These are phyloP conservation scores for Laticauda laticaudata DNA, from an alignment of 2,113 vertebrate species.

Conservation along the genomic window DNA sequence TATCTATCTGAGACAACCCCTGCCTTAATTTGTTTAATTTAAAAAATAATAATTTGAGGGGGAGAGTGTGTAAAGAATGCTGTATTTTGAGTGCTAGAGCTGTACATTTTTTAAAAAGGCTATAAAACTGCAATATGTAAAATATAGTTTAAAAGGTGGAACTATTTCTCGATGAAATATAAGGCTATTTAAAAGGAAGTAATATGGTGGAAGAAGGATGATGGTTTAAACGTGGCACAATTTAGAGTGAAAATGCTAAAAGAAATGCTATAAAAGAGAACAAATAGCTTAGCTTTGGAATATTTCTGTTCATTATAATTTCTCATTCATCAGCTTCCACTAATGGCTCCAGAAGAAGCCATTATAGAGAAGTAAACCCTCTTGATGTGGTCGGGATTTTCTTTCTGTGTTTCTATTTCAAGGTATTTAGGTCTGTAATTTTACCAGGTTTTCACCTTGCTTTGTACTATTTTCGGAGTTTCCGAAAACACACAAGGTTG, in stretches of 20 bases:
- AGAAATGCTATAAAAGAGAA: conserved; percentile 58
- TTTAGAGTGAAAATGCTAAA: conserved; percentile 61
- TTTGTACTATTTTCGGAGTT: background rate
- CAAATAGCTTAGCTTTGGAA: conserved; percentile 44
- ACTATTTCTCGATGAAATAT: conserved; percentile 31
- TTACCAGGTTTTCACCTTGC: background rate
- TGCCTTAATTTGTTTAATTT: background rate
- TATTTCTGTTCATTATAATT: conserved; percentile 44
- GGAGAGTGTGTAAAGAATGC: background rate
- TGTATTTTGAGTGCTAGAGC: background rate
- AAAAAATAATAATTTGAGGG: background rate
- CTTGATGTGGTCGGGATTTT: background rate
- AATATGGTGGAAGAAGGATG: conserved; percentile 48
- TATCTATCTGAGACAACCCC: background rate
- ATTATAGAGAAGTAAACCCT: conserved; percentile 2
- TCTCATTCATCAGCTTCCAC: conserved; percentile 60
- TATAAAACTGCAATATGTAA: conserved; percentile 26
- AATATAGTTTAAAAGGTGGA: conserved; percentile 42
- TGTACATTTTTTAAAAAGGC: background rate
- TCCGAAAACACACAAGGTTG: background rate
- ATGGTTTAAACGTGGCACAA: conserved; percentile 52
- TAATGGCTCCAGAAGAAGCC: conserved; percentile 57
- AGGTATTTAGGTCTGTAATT: background rate
- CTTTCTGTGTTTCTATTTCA: background rate
- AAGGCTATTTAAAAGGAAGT: conserved; percentile 41